These are phyloP conservation scores for Protomyctophum bolini DNA, from an alignment of 2,113 vertebrate genomes.

Conservation along the genomic window DNA sequence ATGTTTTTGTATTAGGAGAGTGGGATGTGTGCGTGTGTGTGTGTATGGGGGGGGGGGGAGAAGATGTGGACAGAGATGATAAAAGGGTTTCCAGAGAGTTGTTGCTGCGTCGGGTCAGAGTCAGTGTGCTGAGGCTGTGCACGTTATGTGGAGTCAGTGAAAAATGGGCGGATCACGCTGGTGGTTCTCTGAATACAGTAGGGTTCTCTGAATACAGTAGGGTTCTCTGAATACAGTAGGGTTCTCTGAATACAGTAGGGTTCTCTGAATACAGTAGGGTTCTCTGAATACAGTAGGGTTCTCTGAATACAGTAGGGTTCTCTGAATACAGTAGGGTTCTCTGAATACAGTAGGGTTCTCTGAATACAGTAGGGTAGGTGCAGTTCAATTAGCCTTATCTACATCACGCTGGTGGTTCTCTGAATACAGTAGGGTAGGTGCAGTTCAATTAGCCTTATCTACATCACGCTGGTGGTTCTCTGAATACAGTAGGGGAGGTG, in stretches of 20 bases:
- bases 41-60: too few relatives aligned
- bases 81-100: constrained; percentile 66
- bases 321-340: too few relatives aligned
- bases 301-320: too few relatives aligned
- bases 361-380: constrained; percentile 26
- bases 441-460: constrained; percentile 78
- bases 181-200: background rate
- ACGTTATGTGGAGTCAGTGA: constrained; percentile 73
- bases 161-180: constrained; percentile 64
- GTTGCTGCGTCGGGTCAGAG: constrained; percentile 41
- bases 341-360: too few relatives aligned
- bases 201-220: too few relatives aligned
- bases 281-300: too few relatives aligned
- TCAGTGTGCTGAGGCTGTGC: constrained; percentile 67
- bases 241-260: too few relatives aligned
- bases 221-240: too few relatives aligned
- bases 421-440: constrained; percentile 26
- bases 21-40: too few relatives aligned
- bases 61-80: constrained; percentile 48
- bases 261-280: too few relatives aligned
- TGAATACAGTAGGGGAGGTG: constrained; percentile 56
- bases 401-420: constrained; percentile 49
- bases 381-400: constrained; percentile 78
- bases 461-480: too few relatives aligned
- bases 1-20: background rate